Percentiles rank a stretch among this genome's conserved stretches.
phyloP scores from a whole-genome alignment of 2,797 vertebrate genomes.

The Mallotus villosus region DNA sequence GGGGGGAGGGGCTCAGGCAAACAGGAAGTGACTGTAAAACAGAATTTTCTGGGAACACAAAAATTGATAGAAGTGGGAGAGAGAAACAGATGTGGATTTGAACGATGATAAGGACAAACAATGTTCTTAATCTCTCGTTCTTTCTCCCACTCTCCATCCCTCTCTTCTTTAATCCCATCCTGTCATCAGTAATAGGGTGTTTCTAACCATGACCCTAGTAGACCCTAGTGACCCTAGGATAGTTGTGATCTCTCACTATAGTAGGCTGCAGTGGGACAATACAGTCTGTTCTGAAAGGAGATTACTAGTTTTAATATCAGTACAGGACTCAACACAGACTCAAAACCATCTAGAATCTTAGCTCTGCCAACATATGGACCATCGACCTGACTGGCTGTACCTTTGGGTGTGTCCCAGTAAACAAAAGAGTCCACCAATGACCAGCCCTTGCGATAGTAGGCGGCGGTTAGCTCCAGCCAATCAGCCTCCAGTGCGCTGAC shows the following conservation, averaged over 20 bases:
- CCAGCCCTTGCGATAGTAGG: constrained; percentile 93
- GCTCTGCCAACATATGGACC: background rate
- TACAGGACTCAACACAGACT: background rate
- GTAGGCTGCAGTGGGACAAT: too few species aligned
- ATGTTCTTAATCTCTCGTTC: constrained; percentile 15
- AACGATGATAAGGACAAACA: constrained; percentile 9
- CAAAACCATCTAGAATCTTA: background rate
- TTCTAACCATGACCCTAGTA: background rate
- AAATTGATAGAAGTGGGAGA: background rate
- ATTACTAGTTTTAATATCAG: background rate
- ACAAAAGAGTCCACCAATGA: constrained; percentile 93
- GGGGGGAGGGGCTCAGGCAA: constrained; percentile 28
- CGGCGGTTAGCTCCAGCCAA: constrained; percentile 93
- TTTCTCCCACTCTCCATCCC: background rate
- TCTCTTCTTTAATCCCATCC: constrained; percentile 2
- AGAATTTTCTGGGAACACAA: background rate
- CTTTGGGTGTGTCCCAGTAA: constrained; percentile 91
- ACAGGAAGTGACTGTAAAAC: constrained; percentile 51
- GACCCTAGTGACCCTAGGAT: background rate
- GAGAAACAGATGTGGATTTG: constrained; percentile 18
- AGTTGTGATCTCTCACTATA: background rate
- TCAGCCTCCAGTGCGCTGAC: constrained; percentile 93
- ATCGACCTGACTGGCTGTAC: constrained; percentile 56
- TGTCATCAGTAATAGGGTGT: background rate
- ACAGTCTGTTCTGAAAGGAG: background rate